Percentiles rank a stretch among this genome's conserved stretches.
phyloP scores from a whole-genome alignment of 2,797 vertebrate genomes.

The Choloepus didactylus region DNA sequence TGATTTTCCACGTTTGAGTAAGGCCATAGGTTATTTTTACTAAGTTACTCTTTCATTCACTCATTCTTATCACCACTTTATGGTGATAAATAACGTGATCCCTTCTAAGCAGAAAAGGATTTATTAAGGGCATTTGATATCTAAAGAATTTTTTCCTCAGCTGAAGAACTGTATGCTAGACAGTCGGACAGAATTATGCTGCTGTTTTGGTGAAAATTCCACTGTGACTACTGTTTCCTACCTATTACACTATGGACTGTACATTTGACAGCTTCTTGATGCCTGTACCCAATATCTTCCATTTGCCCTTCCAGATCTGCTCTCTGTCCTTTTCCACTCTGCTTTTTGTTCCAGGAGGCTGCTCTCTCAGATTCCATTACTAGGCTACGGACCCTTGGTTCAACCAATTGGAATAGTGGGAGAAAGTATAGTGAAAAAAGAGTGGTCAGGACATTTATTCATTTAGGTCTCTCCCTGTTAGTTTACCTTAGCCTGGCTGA shows the following conservation, averaged over 20 bases:
- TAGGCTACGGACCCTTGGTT: neutral
- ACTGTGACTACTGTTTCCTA: neutral
- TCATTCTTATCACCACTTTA: neutral
- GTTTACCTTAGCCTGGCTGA: neutral
- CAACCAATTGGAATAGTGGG: neutral
- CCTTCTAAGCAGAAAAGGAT: neutral
- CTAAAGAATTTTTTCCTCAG: neutral
- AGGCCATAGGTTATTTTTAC: neutral
- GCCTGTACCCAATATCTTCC: neutral
- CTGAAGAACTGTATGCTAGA: neutral
- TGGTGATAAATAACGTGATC: neutral
- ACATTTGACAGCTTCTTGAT: neutral
- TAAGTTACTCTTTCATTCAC: neutral
- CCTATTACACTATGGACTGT: neutral
- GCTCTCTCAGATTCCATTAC: neutral
- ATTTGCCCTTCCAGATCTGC: neutral
- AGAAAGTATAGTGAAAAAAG: conserved; percentile 4
- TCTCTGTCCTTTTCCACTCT: neutral
- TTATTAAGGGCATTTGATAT: neutral
- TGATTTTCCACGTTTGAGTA: neutral
- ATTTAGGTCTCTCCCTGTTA: neutral
- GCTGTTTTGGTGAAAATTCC: neutral
- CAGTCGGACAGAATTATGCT: neutral
- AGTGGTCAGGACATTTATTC: neutral
- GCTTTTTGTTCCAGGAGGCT: neutral